phyloP scores from a whole-genome alignment of 2,113 vertebrate species.

The Heterotilapia buettikoferi region DNA sequence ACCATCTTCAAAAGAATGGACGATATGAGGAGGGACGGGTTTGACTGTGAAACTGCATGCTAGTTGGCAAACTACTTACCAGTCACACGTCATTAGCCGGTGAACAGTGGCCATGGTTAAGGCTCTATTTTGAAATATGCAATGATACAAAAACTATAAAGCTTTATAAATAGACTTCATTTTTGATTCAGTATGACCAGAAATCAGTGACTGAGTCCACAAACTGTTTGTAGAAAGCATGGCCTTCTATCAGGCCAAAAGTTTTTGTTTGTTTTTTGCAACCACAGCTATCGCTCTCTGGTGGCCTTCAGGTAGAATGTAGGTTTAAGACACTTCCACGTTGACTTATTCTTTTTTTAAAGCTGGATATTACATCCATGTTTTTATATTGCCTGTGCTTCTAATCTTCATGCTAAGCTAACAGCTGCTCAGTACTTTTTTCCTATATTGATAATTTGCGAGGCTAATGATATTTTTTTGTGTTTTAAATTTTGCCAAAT shows the following conservation, averaged over 20 bases:
- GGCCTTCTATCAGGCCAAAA: not conserved
- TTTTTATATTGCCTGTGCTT: not conserved
- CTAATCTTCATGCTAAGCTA: not conserved
- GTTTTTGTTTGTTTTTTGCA: not conserved
- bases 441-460: not conserved
- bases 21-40: not conserved
- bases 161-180: not conserved
- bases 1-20: not conserved
- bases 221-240: not conserved
- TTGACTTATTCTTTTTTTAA: not conserved
- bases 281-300: not conserved
- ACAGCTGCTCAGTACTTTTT: not conserved
- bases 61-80: not conserved
- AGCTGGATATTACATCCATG: not conserved
- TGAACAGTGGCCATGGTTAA: not conserved
- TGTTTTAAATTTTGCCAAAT: not conserved
- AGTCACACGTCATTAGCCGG: not conserved
- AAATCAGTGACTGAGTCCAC: not conserved
- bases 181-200: not conserved
- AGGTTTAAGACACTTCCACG: not conserved
- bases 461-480: not conserved
- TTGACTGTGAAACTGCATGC: not conserved
- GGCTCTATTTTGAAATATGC: not conserved
- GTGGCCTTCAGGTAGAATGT: not conserved
- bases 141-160: not conserved